Base-by-base conservation (phyloP, 2,888 invertebrate species). In the Amiota mariae region DNA sequence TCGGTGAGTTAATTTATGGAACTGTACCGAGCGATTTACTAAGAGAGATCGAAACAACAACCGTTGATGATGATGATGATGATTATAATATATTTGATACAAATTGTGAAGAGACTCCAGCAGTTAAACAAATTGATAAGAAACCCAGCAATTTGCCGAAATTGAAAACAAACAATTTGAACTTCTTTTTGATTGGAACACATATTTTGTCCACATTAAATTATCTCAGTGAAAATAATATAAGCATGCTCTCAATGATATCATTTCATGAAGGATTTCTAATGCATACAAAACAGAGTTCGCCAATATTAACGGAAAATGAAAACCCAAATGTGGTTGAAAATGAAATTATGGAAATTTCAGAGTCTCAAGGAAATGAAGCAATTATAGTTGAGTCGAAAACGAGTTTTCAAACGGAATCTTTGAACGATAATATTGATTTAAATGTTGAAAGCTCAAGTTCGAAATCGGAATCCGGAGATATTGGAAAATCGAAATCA, bases 181-280 rank as follows among this genome's bases (percentile, higher is more conserved):
- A 92, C 57, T 95, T 95, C 95, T 81, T 91, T 15, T 91, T 93
- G 68, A 89, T 95, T 48, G 95, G 94, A 9, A 91, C 92, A 76
- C 93, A 93, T 72, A 88, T 95, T 93, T 18, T 10, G 1, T 91
- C 92, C 75, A 92, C 94, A 90, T 94, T 94, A 87, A 90, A 92
- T 66, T 92, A 93, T 82, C 92, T 94, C 80, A 89, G 91, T 10
- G 92, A 94, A 85, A 75, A 79, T 46, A 77, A 78, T 24, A 72
- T 76, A 6, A 75, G 80, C n/a, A 73, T 82, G 8, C 82, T 76
- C 92, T 93, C 84, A 90, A 90, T 87, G 91, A 92, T 6, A 36
- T 6, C 84, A 89, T 89, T 87, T 71, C 82, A 79, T 63, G 80
- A 81, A 73, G 36, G 0, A 36, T 36, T 36, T 36, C 36, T 4